A percentile compares a stretch with the other conserved stretches of the same genome.
Conservation (phyloP, 2,888 invertebrate species). For the Portevinia maculata region DNA sequence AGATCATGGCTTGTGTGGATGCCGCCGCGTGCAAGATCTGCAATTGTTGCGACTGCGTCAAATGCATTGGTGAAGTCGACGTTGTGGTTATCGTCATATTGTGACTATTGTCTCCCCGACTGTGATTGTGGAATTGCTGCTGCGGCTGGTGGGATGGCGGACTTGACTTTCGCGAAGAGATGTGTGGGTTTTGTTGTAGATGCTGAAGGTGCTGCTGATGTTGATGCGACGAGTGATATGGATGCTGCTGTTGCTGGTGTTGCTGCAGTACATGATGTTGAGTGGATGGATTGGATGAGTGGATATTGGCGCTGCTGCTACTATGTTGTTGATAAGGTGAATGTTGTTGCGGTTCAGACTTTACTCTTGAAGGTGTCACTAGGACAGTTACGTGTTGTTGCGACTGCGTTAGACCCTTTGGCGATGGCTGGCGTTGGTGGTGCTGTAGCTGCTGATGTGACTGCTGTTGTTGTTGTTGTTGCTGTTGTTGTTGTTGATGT, state of each 20-base stretch:
- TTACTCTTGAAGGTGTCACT: conserved; percentile 84
- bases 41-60: conserved; percentile 82
- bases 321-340: conserved; percentile 77
- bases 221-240: conserved; percentile 78
- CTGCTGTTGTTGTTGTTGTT: conserved; percentile 83
- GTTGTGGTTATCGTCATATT: conserved; percentile 74
- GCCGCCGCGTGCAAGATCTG: conserved; percentile 81
- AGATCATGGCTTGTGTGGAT: conserved; percentile 76
- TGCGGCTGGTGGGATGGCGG: conserved; percentile 71
- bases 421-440: conserved; percentile 79
- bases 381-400: conserved; percentile 83
- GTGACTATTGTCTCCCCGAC: conserved; percentile 70
- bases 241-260: conserved; percentile 80
- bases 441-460: conserved; percentile 81
- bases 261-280: conserved; percentile 77
- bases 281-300: conserved; percentile 51
- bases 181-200: conserved; percentile 78
- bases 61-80: conserved; percentile 79
- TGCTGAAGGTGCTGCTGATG: conserved; percentile 79
- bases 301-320: conserved; percentile 79
- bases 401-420: conserved; percentile 78
- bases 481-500: conserved; percentile 77
- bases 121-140: conserved; percentile 69
- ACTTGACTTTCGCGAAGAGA: conserved; percentile 74
- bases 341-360: conserved; percentile 80